phyloP scores from a whole-genome alignment of 2,113 vertebrate species.

The Tringa solitaria region DNA sequence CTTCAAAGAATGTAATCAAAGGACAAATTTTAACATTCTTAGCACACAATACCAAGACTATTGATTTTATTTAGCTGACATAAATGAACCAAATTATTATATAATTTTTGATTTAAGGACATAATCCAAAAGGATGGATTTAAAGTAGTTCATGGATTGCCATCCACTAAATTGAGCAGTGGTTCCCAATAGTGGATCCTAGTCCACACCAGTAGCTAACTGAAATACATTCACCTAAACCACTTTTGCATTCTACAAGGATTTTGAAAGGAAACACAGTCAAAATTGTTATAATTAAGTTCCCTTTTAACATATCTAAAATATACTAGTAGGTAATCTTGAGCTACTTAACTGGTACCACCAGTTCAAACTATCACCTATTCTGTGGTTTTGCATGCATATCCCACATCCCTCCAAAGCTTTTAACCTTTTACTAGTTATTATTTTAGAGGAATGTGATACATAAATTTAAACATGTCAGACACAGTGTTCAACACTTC shows the following conservation, averaged over 20 bases:
- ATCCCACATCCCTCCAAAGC: slow-evolving; percentile 1
- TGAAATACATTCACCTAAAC: neutral
- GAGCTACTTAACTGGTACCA: slow-evolving; percentile 39
- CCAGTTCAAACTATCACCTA: slow-evolving; percentile 46
- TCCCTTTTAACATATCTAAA: slow-evolving; percentile 11
- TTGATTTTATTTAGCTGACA: neutral
- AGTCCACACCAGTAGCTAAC: neutral
- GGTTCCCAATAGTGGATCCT: neutral
- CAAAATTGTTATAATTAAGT: neutral
- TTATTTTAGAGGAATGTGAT: slow-evolving; percentile 66
- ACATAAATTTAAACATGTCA: slow-evolving; percentile 78
- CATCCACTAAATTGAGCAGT: neutral
- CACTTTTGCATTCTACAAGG: neutral
- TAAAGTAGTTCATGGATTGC: neutral
- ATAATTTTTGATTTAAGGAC: neutral
- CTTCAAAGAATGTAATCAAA: neutral
- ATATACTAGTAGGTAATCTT: neutral
- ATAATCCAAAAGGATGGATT: neutral
- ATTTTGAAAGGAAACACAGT: neutral
- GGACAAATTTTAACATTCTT: neutral
- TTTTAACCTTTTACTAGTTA: slow-evolving; percentile 55
- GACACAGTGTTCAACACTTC: slow-evolving; percentile 70
- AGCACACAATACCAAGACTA: neutral
- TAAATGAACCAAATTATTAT: neutral
- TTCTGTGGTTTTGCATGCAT: slow-evolving; percentile 28